Evolutionary conservation across 2,113 vertebrate genomes (phyloP).

Genomic region (Oryzias celebensis): DNA sequence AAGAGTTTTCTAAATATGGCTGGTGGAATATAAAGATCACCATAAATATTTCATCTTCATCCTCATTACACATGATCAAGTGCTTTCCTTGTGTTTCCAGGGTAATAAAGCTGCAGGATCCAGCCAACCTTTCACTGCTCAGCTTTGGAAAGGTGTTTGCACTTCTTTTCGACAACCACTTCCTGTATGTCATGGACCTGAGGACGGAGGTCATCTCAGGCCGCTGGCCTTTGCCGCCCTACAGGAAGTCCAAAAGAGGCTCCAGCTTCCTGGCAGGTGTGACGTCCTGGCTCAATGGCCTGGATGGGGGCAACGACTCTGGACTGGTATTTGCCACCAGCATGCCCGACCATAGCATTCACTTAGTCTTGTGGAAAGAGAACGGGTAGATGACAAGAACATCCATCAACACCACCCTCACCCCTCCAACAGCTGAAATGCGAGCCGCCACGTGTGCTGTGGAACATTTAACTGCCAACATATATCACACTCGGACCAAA

Average conservation of each 20-base stretch:
- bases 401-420: not conserved
- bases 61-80: too few relatives aligned
- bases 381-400: slow-evolving; percentile 76
- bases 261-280: slow-evolving; percentile 97
- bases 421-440: slow-evolving; percentile 12
- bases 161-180: slow-evolving; percentile 94
- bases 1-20: too few relatives aligned
- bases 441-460: slow-evolving; percentile 9
- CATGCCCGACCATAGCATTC: slow-evolving; percentile 99
- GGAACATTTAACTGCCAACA: slow-evolving; percentile 62
- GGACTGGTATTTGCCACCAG: slow-evolving; percentile 98
- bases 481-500: slow-evolving; percentile 89
- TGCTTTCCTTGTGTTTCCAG: slow-evolving; percentile 68
- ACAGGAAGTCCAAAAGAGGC: slow-evolving; percentile 96
- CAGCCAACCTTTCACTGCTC: slow-evolving; percentile 90
- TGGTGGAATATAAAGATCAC: too few relatives aligned
- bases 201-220: slow-evolving; percentile 92
- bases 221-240: slow-evolving; percentile 95
- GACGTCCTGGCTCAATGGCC: slow-evolving; percentile 91
- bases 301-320: slow-evolving; percentile 90
- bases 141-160: slow-evolving; percentile 95
- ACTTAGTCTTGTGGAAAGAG: slow-evolving; percentile 97
- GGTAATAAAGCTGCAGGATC: slow-evolving; percentile 92
- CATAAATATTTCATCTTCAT: too few relatives aligned
- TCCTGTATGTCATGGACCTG: slow-evolving; percentile 96